Percentiles rank a stretch among this genome's conserved stretches.
These are phyloP conservation scores for Psophia crepitans DNA, from an alignment of 2,113 vertebrate genomes.

Conservation along the genomic window DNA sequence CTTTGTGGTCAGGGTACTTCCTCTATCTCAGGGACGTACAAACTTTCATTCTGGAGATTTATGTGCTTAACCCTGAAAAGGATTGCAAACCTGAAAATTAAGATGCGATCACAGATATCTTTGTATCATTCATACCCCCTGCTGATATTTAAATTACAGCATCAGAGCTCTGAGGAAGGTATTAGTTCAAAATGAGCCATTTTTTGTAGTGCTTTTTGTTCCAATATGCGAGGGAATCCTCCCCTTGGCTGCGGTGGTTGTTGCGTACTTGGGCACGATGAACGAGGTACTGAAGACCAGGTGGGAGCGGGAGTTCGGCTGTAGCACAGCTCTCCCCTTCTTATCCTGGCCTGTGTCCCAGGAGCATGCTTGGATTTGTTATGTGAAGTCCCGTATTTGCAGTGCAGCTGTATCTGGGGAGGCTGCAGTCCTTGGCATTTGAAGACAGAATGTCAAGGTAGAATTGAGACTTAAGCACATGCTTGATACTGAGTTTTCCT, in stretches of 20 bases:
- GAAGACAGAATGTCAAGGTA: background rate
- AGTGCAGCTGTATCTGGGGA: background rate
- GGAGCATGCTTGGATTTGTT: background rate
- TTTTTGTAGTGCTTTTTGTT: background rate
- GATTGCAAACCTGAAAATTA: background rate
- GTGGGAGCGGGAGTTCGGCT: background rate
- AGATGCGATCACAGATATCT: background rate
- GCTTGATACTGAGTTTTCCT: background rate
- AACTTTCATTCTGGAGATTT: background rate
- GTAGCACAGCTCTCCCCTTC: background rate
- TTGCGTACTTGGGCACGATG: background rate
- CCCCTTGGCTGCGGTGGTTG: background rate
- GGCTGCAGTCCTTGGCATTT: background rate
- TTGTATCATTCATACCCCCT: background rate
- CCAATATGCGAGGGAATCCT: background rate
- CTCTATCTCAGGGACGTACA: background rate
- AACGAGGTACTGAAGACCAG: too few relatives aligned
- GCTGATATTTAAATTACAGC: background rate
- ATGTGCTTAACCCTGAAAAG: background rate
- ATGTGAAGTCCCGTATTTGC: background rate
- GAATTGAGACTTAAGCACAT: background rate
- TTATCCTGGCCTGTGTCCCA: background rate
- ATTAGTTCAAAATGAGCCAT: background rate
- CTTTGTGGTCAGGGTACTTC: background rate
- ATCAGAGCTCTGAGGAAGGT: background rate